Base-by-base conservation (phyloP, 2,797 vertebrate species). In the Acanthurus lineatus region DNA sequence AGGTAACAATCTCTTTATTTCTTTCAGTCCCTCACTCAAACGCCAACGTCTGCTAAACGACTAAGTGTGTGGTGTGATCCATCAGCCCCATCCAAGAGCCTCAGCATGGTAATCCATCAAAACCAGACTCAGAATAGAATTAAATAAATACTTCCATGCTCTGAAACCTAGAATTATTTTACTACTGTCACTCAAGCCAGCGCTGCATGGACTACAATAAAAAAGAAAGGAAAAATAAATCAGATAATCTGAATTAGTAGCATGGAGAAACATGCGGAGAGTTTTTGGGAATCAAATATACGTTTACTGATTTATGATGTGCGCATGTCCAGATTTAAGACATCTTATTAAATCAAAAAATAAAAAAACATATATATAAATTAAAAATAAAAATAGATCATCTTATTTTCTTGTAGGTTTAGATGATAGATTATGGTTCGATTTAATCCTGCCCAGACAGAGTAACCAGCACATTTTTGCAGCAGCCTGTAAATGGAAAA, bases 141-240 rank as follows among this genome's bases (percentile, higher is more conserved):
- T 77, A 89, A 89, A 90, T 88, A 90, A 90, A 91, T 88, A 86
- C 86, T 85, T 87, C 83, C 86, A 87, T 83, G 76, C 89, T 87
- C 72, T 53, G 54, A 71, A 85, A 81, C 74, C 86, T 65, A 19
- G n/a, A 87, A 83, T 85, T 84, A 69, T 88, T 90, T 85, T 59
- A 73, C 80, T 85, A 62, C 82, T 86, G 82, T 88, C 86, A 73
- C 51, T 61, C 76, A 75, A 48, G n/a, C 63, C 67, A 12, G 71
- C 0, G 5, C 62, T 3, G 54, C 0, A 38, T 16, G 19, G 52
- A 75, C 45, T 63, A 76, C 68, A 77, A 64, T 67, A 64, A 35
- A 35, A 53, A 59, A 72, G 72, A 60, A 73, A 70, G 16, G 38
- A 35, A 61, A 86, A 87, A 80, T 63, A 79, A 86, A 85, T 78